These are phyloP conservation scores for Sturmia bella DNA, from an alignment of 2,888 invertebrate species.

Conservation along the genomic window DNA sequence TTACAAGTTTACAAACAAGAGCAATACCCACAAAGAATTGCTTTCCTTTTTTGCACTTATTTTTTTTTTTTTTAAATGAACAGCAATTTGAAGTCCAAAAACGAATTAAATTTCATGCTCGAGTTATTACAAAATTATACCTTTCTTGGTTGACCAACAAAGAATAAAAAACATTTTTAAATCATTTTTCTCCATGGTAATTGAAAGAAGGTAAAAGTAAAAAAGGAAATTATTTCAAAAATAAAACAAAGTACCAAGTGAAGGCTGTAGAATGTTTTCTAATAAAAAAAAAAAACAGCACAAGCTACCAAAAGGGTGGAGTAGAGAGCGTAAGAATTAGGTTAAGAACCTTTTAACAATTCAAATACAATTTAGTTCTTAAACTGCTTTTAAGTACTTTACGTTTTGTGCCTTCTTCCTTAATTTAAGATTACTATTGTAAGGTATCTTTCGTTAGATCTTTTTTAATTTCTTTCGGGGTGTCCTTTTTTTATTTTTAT, in stretches of 20 bases:
- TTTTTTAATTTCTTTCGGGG: conserved; percentile 9
- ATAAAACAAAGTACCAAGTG: neutral
- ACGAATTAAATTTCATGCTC: conserved; percentile 54
- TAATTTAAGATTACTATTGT: conserved; percentile 8
- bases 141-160: conserved; percentile 37
- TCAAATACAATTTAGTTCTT: conserved; percentile 66
- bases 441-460: conserved; percentile 15
- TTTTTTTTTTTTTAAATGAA: neutral
- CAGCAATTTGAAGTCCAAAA: neutral
- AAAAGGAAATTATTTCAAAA: conserved; percentile 3
- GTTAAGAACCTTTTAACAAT: conserved; percentile 67
- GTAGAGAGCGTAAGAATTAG: conserved; percentile 42
- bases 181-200: conserved; percentile 13
- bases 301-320: conserved; percentile 16
- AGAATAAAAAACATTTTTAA: conserved; percentile 23
- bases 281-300: conserved; percentile 5
- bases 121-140: conserved; percentile 51
- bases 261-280: neutral
- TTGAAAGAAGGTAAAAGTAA: conserved; percentile 4
- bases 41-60: neutral
- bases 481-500: conserved; percentile 3
- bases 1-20: too few relatives aligned
- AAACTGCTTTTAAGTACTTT: conserved; percentile 68
- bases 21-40: neutral
- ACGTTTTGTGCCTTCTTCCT: conserved; percentile 10